A percentile compares a stretch with the other conserved stretches of the same genome.
Evolutionary conservation across 2,113 vertebrate genomes (phyloP).

Genomic region (Columbina picui): DNA sequence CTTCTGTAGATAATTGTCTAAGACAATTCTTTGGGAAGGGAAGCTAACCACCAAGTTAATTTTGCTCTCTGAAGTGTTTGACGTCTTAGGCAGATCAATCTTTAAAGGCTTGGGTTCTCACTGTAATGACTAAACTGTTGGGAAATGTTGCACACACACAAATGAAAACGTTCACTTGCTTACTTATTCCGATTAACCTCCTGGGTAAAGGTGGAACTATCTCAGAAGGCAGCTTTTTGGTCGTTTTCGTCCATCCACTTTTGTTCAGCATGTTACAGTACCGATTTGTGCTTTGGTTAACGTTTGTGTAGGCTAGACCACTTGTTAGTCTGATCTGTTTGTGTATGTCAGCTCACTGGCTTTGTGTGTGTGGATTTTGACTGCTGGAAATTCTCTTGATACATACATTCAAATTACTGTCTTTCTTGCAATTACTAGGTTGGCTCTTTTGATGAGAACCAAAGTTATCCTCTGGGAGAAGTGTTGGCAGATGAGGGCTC

Average conservation of each 20-base stretch:
- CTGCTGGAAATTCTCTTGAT: not conserved
- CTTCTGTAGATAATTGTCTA: conserved; percentile 36
- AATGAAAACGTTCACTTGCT: accelerated
- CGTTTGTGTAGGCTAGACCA: not conserved
- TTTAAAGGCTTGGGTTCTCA: not conserved
- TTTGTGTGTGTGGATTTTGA: not conserved
- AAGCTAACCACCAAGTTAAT: conserved; percentile 10
- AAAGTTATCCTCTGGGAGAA: not conserved
- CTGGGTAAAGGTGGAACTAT: not conserved
- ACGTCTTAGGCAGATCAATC: not conserved
- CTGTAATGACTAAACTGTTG: not conserved
- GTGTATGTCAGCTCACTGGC: not conserved
- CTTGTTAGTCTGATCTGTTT: not conserved
- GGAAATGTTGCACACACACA: not conserved
- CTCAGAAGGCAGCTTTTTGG: not conserved
- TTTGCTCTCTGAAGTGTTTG: conserved; percentile 9
- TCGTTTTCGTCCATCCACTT: not conserved
- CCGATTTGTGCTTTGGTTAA: not conserved
- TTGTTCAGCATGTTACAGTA: not conserved
- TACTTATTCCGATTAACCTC: not conserved
- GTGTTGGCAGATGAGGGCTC: not conserved
- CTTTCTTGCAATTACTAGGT: not conserved
- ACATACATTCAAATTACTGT: not conserved
- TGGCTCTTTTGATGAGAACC: conserved; percentile 12
- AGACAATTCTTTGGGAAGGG: not conserved